Conservation (phyloP, 2,888 invertebrate genomes). For the Callosobruchus maculatus region DNA sequence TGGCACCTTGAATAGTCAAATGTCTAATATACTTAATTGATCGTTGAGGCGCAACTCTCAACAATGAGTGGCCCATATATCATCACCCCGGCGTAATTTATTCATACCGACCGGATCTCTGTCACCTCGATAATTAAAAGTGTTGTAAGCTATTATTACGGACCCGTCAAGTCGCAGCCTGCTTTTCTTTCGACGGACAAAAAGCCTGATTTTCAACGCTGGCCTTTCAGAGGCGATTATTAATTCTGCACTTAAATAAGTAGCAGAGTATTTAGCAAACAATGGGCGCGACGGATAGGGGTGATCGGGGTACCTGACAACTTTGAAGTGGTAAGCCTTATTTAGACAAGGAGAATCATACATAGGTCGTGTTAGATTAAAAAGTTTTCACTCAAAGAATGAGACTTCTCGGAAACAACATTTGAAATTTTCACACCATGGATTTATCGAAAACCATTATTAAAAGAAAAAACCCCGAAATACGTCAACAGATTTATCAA, state of each 20-base stretch:
- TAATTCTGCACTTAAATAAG: conserved; percentile 11
- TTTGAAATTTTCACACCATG: too few species aligned
- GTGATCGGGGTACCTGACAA: not conserved
- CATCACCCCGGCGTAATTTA: not conserved
- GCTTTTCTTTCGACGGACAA: not conserved
- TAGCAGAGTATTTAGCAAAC: conserved; percentile 40
- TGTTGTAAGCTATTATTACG: not conserved
- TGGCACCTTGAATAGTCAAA: not conserved
- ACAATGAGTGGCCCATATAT: not conserved
- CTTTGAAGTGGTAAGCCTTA: too few species aligned
- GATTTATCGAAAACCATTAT: too few species aligned
- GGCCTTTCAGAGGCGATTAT: not conserved
- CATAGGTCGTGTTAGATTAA: too few species aligned
- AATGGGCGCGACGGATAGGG: conserved; percentile 21
- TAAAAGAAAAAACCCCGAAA: too few species aligned
- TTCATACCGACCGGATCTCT: not conserved
- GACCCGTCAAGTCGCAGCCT: not conserved
- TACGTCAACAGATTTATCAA: too few species aligned
- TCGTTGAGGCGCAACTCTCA: not conserved
- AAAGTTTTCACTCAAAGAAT: too few species aligned
- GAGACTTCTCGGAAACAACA: too few species aligned
- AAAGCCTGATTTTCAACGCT: not conserved
- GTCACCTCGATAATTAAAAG: not conserved
- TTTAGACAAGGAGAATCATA: too few species aligned
- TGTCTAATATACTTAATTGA: not conserved